phyloP scores from a whole-genome alignment of 2,113 vertebrate genomes.

The Halcyon senegalensis region DNA sequence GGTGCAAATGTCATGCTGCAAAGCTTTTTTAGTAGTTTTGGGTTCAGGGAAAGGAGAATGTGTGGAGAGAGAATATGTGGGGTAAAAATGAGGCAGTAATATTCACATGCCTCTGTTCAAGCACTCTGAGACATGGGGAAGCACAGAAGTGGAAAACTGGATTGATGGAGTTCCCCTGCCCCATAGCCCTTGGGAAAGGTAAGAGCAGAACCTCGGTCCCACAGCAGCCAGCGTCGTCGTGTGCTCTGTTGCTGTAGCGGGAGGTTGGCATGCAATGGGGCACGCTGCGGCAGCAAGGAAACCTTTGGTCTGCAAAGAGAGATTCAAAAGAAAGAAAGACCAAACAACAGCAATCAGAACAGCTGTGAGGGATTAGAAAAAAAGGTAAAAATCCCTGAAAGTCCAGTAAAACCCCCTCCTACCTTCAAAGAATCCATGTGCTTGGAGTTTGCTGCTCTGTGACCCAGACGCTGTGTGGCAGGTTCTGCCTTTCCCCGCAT shows the following conservation, averaged over 20 bases:
- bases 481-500: background rate
- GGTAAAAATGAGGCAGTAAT: background rate
- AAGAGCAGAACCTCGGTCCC: background rate
- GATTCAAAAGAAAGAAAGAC: background rate
- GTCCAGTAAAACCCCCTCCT: background rate
- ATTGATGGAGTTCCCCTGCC: background rate
- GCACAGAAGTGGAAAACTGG: background rate
- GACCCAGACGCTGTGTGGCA: background rate
- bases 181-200: background rate
- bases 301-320: background rate
- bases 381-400: background rate
- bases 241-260: background rate
- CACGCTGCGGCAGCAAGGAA: background rate
- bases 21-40: background rate
- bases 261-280: background rate
- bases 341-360: background rate
- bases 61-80: background rate
- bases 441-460: background rate
- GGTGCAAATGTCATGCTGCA: slow-evolving; percentile 16
- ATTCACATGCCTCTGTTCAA: background rate
- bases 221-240: background rate
- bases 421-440: background rate
- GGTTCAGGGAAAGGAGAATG: background rate
- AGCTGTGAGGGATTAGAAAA: background rate
- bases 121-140: background rate